Evolutionary conservation across 2,888 invertebrate species (phyloP).

Genomic region (Sarcophaga caerulescens): DNA sequence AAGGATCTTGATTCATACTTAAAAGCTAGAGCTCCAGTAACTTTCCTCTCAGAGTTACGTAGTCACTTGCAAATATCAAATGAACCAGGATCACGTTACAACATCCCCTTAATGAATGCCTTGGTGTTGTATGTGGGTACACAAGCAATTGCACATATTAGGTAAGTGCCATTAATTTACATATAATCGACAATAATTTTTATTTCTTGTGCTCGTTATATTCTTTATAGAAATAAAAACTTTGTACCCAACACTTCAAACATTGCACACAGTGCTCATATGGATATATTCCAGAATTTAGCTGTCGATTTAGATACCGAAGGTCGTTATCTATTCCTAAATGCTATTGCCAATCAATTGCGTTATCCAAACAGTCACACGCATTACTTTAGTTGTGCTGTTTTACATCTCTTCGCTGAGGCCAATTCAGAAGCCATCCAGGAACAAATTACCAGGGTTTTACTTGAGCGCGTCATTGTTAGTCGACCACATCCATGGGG

Average conservation of each 20-base stretch:
- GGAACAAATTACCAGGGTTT: conserved; percentile 98
- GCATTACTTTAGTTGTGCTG: conserved; percentile 99
- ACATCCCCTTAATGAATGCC: conserved; percentile 97
- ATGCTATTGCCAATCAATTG: conserved; percentile 99
- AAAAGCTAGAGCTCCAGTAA: conserved; percentile 96
- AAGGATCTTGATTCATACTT: conserved; percentile 98
- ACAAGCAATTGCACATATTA: conserved; percentile 95
- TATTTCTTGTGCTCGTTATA: conserved; percentile 71
- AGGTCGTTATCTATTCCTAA: conserved; percentile 96
- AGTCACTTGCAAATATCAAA: conserved; percentile 94
- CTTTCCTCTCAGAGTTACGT: conserved; percentile 95
- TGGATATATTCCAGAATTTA: conserved; percentile 99
- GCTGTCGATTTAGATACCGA: conserved; percentile 99
- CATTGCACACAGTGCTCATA: conserved; percentile 99
- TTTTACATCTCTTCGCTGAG: conserved; percentile 98
- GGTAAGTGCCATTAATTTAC: conserved; percentile 72
- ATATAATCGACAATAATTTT: not conserved
- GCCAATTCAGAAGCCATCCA: conserved; percentile 98
- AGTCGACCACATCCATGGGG: conserved; percentile 99
- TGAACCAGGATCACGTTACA: conserved; percentile 95
- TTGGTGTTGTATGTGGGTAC: conserved; percentile 98
- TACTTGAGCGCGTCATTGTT: conserved; percentile 97
- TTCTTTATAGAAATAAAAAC: conserved; percentile 87
- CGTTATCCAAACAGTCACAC: conserved; percentile 99
- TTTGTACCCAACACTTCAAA: conserved; percentile 97